A percentile compares a stretch with the other conserved stretches of the same genome.
Conservation (phyloP, 2,797 vertebrate genomes). For the Micrastur ruficollis region DNA sequence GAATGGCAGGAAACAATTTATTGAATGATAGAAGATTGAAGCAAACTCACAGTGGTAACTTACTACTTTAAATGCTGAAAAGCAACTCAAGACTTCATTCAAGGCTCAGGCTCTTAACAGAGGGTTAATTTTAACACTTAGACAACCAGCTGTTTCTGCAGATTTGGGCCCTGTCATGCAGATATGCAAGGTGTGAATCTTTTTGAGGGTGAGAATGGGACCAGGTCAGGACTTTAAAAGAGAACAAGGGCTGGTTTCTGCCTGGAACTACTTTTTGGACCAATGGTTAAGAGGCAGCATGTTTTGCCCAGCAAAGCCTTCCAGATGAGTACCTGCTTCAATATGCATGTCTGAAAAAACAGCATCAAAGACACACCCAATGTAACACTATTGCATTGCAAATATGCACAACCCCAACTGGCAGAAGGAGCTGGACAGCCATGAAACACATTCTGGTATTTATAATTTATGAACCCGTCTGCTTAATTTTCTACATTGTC, state of each 20-base stretch:
- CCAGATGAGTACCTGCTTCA: not conserved
- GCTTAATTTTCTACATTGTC: not conserved
- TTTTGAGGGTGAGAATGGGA: not conserved
- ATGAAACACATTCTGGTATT: not conserved
- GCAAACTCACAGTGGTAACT: not conserved
- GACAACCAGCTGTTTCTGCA: not conserved
- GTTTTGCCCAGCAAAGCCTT: not conserved
- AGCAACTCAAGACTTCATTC: not conserved
- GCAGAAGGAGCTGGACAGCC: not conserved
- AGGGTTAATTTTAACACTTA: not conserved
- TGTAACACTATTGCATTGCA: not conserved
- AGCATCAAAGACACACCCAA: not conserved
- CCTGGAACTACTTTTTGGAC: not conserved
- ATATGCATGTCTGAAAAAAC: not conserved
- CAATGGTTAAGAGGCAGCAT: not conserved
- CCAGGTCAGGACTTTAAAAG: not conserved
- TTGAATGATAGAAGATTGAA: not conserved
- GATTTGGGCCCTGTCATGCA: not conserved
- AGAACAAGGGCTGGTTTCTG: not conserved
- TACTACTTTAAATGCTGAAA: not conserved
- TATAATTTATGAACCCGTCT: not conserved
- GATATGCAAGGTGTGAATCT: not conserved
- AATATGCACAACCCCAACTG: not conserved
- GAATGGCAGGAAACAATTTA: not conserved
- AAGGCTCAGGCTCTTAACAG: not conserved